Evolutionary conservation across 2,888 invertebrate genomes (phyloP).

Genomic region (Copidosoma aretas): DNA sequence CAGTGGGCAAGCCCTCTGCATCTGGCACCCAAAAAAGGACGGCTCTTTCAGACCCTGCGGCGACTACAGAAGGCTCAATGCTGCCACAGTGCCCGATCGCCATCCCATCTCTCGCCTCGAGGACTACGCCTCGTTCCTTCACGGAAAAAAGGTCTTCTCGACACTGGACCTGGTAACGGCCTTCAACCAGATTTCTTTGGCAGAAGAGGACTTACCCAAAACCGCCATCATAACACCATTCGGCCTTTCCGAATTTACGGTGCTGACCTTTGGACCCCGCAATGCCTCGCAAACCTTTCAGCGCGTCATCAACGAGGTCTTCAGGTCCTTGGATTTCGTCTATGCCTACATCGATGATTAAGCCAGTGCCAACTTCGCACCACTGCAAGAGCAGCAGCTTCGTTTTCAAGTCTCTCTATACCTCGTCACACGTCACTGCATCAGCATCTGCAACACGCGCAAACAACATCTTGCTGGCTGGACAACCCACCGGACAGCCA

Average conservation of each 20-base stretch:
- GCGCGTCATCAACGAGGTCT: slow-evolving; percentile 40
- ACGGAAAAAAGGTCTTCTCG: slow-evolving; percentile 1
- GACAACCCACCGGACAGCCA: too few relatives aligned
- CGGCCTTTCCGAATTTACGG: too few relatives aligned
- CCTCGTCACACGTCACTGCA: too few relatives aligned
- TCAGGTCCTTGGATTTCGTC: slow-evolving; percentile 51
- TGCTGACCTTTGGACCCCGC: too few relatives aligned
- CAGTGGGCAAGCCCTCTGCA: slow-evolving; percentile 38
- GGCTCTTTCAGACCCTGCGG: slow-evolving; percentile 31
- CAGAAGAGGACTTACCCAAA: background rate
- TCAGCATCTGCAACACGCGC: too few relatives aligned
- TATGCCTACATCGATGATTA: background rate
- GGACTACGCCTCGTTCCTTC: background rate
- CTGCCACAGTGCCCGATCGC: slow-evolving; percentile 45
- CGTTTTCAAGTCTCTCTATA: too few relatives aligned
- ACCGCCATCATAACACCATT: too few relatives aligned
- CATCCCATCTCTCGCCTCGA: slow-evolving; percentile 39
- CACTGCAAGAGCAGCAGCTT: too few relatives aligned
- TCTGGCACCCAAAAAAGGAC: too few relatives aligned
- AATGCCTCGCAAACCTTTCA: too few relatives aligned
- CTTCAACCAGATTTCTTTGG: slow-evolving; percentile 3
- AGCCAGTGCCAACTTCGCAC: too few relatives aligned
- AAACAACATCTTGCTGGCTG: too few relatives aligned
- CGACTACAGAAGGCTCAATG: slow-evolving; percentile 47
- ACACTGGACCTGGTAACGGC: background rate